Evolutionary conservation across 2,797 vertebrate genomes (phyloP), one percentile per base, ranked within the genome.

Genomic region (Falco peregrinus): DNA sequence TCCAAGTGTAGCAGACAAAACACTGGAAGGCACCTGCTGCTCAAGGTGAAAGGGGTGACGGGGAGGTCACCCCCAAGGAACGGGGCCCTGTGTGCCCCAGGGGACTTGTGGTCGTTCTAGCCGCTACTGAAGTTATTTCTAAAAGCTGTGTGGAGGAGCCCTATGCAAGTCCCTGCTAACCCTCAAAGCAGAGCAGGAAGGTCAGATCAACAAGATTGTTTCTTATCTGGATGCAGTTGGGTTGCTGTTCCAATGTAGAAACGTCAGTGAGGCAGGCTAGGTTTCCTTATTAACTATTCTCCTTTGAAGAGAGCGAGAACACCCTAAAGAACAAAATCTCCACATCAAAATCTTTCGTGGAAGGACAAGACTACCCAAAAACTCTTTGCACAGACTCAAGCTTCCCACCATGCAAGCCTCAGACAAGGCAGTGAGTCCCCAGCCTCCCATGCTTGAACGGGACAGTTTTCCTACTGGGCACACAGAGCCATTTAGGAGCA

Each of bases 361-460:
- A 60, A 76, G 51, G 64, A 33, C 21, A 54, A 68, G 50, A 35
- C 31, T 13, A 39, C 29, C 35, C 31, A 21, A 68, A 51, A 64
- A 14, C 64, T 11, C 10, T 26, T 60, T 41, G 56, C 45, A 53
- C 35, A 56, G 47, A 20, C 75, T 24, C 2, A 0, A 41, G 43
- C 50, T 41, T 2, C 0, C 16, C 57, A 33, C 60, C 51, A 33
- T 71, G 37, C 50, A 64, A 64, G 19, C n/a, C 47, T 63, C 77
- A 56, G 65, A 25, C 20, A n/a, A 54, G 17, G 53, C 54, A 87
- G 47, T 1, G 3, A 59, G 26, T 3, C 24, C 29, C n/a, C 88
- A 43, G 51, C 16, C 21, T 85, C 31, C 35, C 57, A 6, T 1
- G 25, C n/a, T 12, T 1, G 0, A 11, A 15, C 1, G 4, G 68